Percentiles rank a stretch among this genome's conserved stretches.
Conservation (phyloP, 2,797 vertebrate species). For the Somateria mollissima region DNA sequence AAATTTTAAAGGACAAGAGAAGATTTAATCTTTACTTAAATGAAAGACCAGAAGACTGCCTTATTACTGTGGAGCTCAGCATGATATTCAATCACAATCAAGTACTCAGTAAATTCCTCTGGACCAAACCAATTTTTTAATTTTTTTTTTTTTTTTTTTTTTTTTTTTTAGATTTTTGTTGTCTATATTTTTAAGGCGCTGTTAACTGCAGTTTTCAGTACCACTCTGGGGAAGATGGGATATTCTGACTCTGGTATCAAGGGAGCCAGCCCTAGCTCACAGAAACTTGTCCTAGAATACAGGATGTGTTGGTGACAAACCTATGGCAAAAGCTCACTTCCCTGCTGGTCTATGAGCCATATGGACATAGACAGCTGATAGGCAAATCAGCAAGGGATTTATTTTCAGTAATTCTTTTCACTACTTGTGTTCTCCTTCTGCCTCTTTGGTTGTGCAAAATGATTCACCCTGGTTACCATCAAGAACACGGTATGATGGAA, state of each 20-base stretch:
- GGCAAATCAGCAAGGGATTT: neutral
- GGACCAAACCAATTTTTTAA: neutral
- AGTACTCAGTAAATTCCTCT: neutral
- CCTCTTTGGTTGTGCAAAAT: neutral
- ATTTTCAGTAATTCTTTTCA: neutral
- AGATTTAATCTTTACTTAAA: neutral
- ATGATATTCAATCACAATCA: neutral
- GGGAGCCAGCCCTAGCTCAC: neutral
- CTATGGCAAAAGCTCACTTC: neutral
- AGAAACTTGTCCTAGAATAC: neutral
- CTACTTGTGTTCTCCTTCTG: neutral
- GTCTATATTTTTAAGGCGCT: neutral
- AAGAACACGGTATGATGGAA: neutral
- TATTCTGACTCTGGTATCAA: neutral
- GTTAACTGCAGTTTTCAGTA: neutral
- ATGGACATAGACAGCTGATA: neutral
- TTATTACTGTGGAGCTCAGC: neutral
- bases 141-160: neutral
- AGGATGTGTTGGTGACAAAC: neutral
- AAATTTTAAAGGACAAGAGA: neutral
- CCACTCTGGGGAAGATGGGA: neutral
- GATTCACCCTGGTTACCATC: neutral
- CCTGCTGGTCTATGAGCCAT: rapidly evolving
- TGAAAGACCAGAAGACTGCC: neutral
- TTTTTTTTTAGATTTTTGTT: neutral